phyloP scores from a whole-genome alignment of 35 echinoderm and acorn worm species.

The Lytechinus variegatus region DNA sequence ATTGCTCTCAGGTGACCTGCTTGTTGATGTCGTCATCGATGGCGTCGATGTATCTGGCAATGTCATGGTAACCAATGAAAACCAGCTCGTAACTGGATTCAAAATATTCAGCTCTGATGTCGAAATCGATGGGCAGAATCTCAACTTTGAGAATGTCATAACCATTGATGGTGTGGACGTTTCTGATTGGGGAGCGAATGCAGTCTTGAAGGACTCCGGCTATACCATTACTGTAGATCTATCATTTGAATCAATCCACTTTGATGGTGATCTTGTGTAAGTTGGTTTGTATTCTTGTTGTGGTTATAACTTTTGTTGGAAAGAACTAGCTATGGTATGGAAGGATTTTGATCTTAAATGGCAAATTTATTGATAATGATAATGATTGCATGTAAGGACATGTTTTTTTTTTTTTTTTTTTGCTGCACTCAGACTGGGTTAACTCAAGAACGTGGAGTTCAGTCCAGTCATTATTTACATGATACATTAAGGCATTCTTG shows the following conservation, averaged over 20 bases:
- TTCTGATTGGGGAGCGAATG: background rate
- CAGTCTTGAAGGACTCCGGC: background rate
- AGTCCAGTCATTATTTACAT: too few species aligned
- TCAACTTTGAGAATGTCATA: conserved; percentile 28
- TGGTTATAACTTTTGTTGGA: too few species aligned
- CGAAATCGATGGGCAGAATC: background rate
- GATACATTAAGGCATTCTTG: too few species aligned
- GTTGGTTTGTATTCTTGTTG: background rate
- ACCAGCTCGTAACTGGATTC: conserved; percentile 59
- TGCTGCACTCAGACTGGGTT: too few species aligned
- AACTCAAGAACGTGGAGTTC: too few species aligned
- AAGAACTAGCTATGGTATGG: too few species aligned
- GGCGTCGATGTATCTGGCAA: conserved; percentile 59
- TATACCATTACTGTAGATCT: background rate
- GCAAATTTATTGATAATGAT: too few species aligned
- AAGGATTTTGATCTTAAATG: too few species aligned
- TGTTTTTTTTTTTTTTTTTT: too few species aligned
- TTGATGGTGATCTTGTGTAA: background rate
- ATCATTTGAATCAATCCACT: conserved; percentile 13
- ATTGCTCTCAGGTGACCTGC: conserved; percentile 44
- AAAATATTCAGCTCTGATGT: conserved; percentile 61
- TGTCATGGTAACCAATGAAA: conserved; percentile 66
- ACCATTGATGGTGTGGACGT: conserved; percentile 32
- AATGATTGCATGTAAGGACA: too few species aligned
- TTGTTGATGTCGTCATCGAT: conserved; percentile 67